Percentiles rank a stretch among this genome's conserved stretches.
Evolutionary conservation across 2,113 vertebrate species (phyloP).

Genomic region (Cinclus cinclus): DNA sequence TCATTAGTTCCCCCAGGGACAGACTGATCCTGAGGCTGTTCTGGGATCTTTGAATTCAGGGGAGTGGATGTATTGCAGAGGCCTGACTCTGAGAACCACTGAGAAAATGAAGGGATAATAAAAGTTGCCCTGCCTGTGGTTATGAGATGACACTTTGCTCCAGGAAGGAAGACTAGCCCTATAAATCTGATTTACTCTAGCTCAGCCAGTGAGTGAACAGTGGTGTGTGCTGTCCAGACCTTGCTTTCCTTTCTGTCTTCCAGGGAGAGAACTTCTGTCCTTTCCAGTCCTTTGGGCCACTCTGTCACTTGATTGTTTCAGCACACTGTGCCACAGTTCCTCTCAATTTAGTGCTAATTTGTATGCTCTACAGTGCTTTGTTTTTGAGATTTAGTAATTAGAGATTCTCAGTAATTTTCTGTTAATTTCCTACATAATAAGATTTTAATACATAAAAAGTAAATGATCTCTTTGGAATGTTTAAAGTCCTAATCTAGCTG

Average conservation of each 20-base stretch:
- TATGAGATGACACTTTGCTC: not conserved
- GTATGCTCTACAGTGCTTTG: not conserved
- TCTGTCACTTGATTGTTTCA: not conserved
- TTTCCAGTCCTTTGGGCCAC: not conserved
- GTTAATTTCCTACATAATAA: constrained; percentile 37
- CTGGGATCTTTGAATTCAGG: not conserved
- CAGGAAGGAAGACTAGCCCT: not conserved
- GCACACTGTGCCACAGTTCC: not conserved
- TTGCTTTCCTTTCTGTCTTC: not conserved
- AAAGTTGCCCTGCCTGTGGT: not conserved
- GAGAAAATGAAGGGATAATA: not conserved
- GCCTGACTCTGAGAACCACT: not conserved
- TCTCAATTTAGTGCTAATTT: not conserved
- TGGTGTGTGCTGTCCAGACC: rapidly evolving
- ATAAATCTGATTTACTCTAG: not conserved
- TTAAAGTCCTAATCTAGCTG: constrained; percentile 3
- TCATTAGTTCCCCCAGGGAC: not conserved
- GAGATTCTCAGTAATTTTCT: not conserved
- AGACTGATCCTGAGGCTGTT: not conserved
- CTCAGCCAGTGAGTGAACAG: not conserved
- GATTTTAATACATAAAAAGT: constrained; percentile 37
- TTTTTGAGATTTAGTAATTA: not conserved
- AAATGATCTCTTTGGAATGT: constrained; percentile 8
- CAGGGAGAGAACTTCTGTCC: not conserved
- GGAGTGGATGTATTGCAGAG: not conserved